These are phyloP conservation scores for Plebejus argus DNA, from an alignment of 2,888 invertebrate species.

Conservation along the genomic window DNA sequence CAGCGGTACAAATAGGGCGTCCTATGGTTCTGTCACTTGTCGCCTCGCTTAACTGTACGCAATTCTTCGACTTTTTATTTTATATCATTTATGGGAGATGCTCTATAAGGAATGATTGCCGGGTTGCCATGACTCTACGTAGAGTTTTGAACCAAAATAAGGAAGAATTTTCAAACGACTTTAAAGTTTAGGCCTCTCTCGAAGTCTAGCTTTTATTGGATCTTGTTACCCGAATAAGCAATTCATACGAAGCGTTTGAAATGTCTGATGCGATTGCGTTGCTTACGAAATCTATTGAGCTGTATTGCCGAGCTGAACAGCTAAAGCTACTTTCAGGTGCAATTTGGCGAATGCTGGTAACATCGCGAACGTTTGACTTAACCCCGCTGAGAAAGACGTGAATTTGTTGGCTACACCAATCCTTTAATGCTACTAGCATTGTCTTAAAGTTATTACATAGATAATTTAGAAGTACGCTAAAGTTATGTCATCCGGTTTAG, in stretches of 20 bases:
- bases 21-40: slow-evolving; percentile 51
- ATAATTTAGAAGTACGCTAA: not conserved
- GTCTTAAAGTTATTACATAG: not conserved
- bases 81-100: slow-evolving; percentile 34
- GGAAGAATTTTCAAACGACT: not conserved
- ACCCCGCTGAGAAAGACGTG: not conserved
- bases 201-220: not conserved
- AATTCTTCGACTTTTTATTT: slow-evolving; percentile 41
- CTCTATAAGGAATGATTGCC: not conserved
- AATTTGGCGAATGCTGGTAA: not conserved
- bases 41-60: slow-evolving; percentile 51
- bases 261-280: not conserved
- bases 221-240: not conserved
- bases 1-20: slow-evolving; percentile 38
- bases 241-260: not conserved
- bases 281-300: not conserved
- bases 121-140: not conserved
- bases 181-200: not conserved
- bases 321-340: not conserved
- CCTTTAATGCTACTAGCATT: not conserved
- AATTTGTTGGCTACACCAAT: not conserved
- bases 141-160: not conserved
- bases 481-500: too few relatives aligned
- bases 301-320: not conserved
- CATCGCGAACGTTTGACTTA: not conserved